phyloP scores from a whole-genome alignment of 2,888 invertebrate genomes.

The Rhingia campestris region DNA sequence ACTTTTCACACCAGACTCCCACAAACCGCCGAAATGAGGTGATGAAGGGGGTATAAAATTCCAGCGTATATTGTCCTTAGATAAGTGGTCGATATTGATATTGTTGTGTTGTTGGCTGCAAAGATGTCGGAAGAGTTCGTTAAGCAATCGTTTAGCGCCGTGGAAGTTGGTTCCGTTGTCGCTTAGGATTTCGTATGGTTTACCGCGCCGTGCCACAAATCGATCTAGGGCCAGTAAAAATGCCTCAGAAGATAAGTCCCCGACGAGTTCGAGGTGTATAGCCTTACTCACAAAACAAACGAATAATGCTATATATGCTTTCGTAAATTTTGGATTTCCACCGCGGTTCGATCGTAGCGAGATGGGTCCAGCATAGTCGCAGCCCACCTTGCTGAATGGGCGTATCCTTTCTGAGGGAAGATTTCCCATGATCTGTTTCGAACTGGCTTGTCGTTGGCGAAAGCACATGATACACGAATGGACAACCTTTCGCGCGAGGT shows the following conservation, averaged over 20 bases:
- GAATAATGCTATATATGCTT: no score
- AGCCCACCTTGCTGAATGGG: slow-evolving; percentile 41
- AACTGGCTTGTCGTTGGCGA: slow-evolving; percentile 13
- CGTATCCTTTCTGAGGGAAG: slow-evolving; percentile 36
- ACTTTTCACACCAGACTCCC: slow-evolving; percentile 2
- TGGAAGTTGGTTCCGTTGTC: slow-evolving; percentile 10
- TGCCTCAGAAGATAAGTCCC: slow-evolving; percentile 1
- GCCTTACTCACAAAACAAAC: no score
- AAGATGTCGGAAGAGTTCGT: neutral
- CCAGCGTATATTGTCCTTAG: neutral
- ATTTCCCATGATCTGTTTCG: slow-evolving; percentile 48
- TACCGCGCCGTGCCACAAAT: neutral
- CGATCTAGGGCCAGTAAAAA: slow-evolving; percentile 7
- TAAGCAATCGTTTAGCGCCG: slow-evolving; percentile 8
- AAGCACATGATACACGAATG: slow-evolving; percentile 46
- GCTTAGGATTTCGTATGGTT: slow-evolving; percentile 1
- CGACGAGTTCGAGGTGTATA: neutral
- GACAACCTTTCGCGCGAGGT: slow-evolving; percentile 30
- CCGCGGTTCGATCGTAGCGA: neutral
- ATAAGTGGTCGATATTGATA: slow-evolving; percentile 8
- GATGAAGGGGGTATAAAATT: slow-evolving; percentile 11
- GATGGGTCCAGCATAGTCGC: slow-evolving; percentile 30
- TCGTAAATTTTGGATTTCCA: slow-evolving; percentile 15
- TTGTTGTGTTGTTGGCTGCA: slow-evolving; percentile 1
- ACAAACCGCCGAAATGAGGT: slow-evolving; percentile 12